phyloP scores from a whole-genome alignment of 2,888 invertebrate species.

The Tetanocera ferruginea region DNA sequence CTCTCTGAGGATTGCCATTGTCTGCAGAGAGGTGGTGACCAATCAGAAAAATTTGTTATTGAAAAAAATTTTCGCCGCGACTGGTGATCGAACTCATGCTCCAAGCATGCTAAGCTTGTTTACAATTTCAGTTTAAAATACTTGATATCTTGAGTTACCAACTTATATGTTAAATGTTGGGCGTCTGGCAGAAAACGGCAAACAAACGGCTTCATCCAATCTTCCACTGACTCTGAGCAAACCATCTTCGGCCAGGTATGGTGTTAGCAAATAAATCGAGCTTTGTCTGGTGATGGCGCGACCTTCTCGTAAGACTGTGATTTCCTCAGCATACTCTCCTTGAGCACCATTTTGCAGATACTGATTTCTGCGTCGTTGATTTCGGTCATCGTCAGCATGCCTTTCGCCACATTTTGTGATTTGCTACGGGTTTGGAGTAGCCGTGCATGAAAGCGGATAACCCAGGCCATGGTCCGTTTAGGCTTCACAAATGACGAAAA shows the following conservation, averaged over 20 bases:
- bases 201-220: constrained; percentile 36
- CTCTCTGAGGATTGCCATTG: too few species aligned
- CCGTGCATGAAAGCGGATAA: background rate
- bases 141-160: too few species aligned
- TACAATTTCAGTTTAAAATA: too few species aligned
- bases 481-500: constrained; percentile 31
- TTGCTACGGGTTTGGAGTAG: background rate
- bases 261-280: constrained; percentile 13
- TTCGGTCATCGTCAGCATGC: background rate
- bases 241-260: constrained; percentile 29
- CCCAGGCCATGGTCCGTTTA: constrained; percentile 31
- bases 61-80: too few species aligned
- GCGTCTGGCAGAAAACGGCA: constrained; percentile 35
- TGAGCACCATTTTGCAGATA: background rate
- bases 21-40: too few species aligned
- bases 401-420: background rate
- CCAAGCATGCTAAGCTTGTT: too few species aligned
- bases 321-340: constrained; percentile 11
- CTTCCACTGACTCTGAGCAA: constrained; percentile 33
- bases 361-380: background rate
- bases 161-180: too few species aligned
- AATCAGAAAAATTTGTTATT: too few species aligned
- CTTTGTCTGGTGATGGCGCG: constrained; percentile 10
- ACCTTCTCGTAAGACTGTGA: background rate
- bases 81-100: too few species aligned